These are phyloP conservation scores for Phlogophora meticulosa DNA, from an alignment of 2,888 invertebrate genomes.

Conservation along the genomic window DNA sequence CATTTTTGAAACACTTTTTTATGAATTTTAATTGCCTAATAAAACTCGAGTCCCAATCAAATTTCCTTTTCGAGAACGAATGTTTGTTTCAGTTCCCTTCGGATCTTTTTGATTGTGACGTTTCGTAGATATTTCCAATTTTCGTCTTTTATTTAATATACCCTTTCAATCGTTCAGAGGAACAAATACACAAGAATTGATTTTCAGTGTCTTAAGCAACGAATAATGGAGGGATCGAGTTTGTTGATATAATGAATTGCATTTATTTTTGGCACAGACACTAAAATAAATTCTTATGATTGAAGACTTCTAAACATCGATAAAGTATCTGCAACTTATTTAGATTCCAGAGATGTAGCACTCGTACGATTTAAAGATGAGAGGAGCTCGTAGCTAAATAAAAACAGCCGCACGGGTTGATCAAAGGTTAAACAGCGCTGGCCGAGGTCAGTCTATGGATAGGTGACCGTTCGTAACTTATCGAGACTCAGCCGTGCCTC, in stretches of 20 bases:
- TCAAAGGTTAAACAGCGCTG: too few relatives aligned
- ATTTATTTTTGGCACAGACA: background rate
- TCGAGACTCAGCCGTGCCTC: too few relatives aligned
- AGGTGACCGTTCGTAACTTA: too few relatives aligned
- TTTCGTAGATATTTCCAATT: conserved; percentile 39
- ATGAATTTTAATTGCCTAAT: conserved; percentile 81
- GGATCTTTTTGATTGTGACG: conserved; percentile 23
- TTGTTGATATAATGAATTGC: conserved; percentile 18
- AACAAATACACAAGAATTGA: conserved; percentile 47
- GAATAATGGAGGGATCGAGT: conserved; percentile 31
- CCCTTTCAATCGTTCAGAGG: conserved; percentile 29
- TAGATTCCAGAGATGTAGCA: background rate
- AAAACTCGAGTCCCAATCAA: conserved; percentile 79
- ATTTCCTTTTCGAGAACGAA: conserved; percentile 63
- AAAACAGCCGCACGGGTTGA: too few relatives aligned
- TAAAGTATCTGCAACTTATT: background rate
- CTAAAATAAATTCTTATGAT: background rate
- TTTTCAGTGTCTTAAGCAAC: conserved; percentile 12
- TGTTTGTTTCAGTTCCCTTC: conserved; percentile 46
- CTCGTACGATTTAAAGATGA: background rate
- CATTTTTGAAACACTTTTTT: conserved; percentile 72
- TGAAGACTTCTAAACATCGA: background rate
- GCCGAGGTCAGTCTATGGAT: too few relatives aligned
- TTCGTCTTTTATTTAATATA: conserved; percentile 42
- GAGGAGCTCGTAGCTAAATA: too few relatives aligned